These are phyloP conservation scores for Monopterus albus DNA, from an alignment of 2,113 vertebrate species.

Conservation along the genomic window DNA sequence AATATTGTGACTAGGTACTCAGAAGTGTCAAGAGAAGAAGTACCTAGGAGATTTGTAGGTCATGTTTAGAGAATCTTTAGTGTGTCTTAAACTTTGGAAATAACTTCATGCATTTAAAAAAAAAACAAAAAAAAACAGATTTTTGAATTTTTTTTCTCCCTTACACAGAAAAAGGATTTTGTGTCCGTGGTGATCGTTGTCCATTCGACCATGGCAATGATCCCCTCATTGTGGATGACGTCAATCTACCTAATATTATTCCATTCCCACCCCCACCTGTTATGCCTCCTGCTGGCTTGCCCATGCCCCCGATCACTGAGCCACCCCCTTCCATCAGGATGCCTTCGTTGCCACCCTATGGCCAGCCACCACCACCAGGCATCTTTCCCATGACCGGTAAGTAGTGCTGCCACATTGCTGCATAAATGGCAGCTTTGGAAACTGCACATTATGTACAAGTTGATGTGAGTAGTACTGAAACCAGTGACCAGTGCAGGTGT, in stretches of 20 bases:
- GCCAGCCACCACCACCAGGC: conserved; percentile 89
- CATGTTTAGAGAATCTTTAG: no score
- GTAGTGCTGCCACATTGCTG: conserved; percentile 30
- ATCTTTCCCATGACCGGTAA: conserved; percentile 92
- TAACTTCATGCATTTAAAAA: not conserved
- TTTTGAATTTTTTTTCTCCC: conserved; percentile 8
- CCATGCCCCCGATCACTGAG: conserved; percentile 74
- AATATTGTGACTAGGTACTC: not conserved
- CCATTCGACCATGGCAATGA: conserved; percentile 96
- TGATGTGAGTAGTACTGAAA: not conserved
- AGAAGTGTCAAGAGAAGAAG: no score
- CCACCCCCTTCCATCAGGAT: conserved; percentile 81
- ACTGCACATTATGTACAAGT: not conserved
- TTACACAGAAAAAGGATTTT: conserved; percentile 94
- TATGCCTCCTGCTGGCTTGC: conserved; percentile 86
- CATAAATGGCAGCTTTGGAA: not conserved
- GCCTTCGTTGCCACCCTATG: conserved; percentile 85
- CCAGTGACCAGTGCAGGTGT: not conserved
- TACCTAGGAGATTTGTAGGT: no score
- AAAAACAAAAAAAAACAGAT: no score
- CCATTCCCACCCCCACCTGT: conserved; percentile 93
- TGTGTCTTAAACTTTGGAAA: no score
- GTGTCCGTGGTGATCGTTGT: conserved; percentile 96
- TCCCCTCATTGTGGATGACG: conserved; percentile 94
- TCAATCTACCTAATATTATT: conserved; percentile 94